Percentiles rank a stretch among this genome's conserved stretches.
Evolutionary conservation across 2,888 invertebrate genomes (phyloP).

Genomic region (Clitarchus hookeri): DNA sequence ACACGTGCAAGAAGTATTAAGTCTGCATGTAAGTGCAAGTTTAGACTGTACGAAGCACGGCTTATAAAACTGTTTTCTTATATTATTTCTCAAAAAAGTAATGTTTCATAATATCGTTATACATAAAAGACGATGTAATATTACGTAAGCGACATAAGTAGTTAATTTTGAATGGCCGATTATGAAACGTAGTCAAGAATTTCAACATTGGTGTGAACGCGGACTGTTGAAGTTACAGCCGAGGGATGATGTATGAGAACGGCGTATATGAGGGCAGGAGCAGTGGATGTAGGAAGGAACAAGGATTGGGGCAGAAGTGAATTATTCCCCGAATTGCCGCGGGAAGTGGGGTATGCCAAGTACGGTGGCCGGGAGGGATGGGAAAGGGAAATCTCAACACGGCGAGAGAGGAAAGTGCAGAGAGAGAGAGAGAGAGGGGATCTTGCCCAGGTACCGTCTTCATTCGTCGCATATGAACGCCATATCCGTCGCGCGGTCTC

Average conservation of each 20-base stretch:
- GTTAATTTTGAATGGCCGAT: too few species aligned
- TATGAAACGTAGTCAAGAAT: too few species aligned
- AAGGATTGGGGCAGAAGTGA: conserved; percentile 40
- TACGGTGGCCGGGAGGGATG: not conserved
- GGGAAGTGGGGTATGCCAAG: not conserved
- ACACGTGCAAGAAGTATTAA: too few species aligned
- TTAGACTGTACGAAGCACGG: too few species aligned
- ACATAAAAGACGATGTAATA: too few species aligned
- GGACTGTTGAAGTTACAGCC: too few species aligned
- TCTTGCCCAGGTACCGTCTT: conserved; percentile 19
- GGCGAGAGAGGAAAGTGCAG: not conserved
- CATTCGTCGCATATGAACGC: conserved; percentile 27
- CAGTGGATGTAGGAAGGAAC: conserved; percentile 20
- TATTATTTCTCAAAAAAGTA: too few species aligned
- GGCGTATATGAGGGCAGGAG: not conserved
- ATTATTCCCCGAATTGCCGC: conserved; percentile 34
- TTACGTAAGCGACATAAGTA: too few species aligned
- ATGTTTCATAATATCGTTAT: too few species aligned
- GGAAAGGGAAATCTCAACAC: not conserved
- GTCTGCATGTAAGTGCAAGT: too few species aligned
- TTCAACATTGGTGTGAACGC: too few species aligned
- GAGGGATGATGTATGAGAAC: not conserved
- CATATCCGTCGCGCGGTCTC: not conserved
- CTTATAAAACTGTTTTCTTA: too few species aligned
- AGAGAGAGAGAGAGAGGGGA: not conserved